Evolutionary conservation across 1,140 invertebrate genomes (phyloP).

Genomic region (Atta texana): DNA sequence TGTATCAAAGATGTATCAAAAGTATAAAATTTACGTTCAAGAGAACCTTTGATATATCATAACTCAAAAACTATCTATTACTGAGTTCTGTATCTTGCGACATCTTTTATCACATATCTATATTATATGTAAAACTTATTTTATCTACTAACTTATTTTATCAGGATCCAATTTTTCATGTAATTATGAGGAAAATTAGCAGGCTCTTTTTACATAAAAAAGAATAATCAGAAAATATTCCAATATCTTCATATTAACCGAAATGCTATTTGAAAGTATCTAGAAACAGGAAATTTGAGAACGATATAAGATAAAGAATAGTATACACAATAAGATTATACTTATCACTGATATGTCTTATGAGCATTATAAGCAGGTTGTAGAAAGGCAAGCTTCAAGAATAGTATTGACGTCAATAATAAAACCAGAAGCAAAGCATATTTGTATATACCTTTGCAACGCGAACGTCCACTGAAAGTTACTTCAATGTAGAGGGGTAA

Average conservation of each 20-base stretch:
- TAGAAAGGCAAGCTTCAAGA: not conserved
- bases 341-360: conserved; percentile 1
- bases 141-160: too few relatives aligned
- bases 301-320: conserved; percentile 1
- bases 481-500: conserved; percentile 12
- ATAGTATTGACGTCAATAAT: not conserved
- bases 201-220: too few relatives aligned
- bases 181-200: too few relatives aligned
- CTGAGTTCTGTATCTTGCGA: too few relatives aligned
- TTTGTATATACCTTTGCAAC: conserved; percentile 32
- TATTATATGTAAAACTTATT: too few relatives aligned
- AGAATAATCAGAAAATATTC: not conserved
- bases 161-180: too few relatives aligned
- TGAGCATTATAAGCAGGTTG: too few relatives aligned
- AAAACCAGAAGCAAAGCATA: not conserved
- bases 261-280: not conserved
- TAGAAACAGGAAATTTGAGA: not conserved
- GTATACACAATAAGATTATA: not conserved
- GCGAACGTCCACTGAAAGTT: conserved; percentile 41
- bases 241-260: not conserved
- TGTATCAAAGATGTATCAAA: too few relatives aligned
- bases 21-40: too few relatives aligned
- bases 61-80: too few relatives aligned
- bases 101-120: too few relatives aligned
- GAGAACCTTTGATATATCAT: too few relatives aligned